These are phyloP conservation scores for Caenorhabditis macrosperma DNA, from an alignment of 2,888 invertebrate genomes.

Conservation along the genomic window DNA sequence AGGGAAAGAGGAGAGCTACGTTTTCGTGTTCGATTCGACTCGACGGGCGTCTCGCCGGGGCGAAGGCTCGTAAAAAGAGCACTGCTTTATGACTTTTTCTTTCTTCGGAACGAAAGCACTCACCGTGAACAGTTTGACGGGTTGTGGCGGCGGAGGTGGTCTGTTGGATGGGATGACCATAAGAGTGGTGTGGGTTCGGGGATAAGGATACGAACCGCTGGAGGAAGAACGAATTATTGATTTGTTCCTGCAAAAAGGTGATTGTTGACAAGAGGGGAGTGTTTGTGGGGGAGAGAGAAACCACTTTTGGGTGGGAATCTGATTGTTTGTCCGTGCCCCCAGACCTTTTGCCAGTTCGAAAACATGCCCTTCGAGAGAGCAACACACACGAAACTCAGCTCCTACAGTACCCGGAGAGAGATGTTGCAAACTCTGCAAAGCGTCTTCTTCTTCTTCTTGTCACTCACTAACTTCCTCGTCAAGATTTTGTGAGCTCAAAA, in stretches of 20 bases:
- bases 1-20: constrained; percentile 12
- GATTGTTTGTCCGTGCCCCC: not conserved
- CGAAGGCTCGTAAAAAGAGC: constrained; percentile 45
- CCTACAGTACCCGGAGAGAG: too few species aligned
- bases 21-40: constrained; percentile 34
- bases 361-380: not conserved
- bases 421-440: constrained; percentile 1
- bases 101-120: constrained; percentile 13
- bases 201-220: constrained; percentile 75
- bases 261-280: too few species aligned
- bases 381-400: not conserved
- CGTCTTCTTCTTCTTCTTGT: constrained; percentile 6
- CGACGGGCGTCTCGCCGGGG: constrained; percentile 7
- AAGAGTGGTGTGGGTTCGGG: constrained; percentile 76
- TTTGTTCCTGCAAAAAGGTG: constrained; percentile 61
- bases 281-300: not conserved
- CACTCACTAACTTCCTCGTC: not conserved
- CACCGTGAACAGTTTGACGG: constrained; percentile 57
- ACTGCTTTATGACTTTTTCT: constrained; percentile 50
- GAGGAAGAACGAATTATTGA: constrained; percentile 64
- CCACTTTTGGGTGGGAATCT: not conserved
- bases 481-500: constrained; percentile 6
- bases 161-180: constrained; percentile 74
- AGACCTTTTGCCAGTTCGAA: not conserved
- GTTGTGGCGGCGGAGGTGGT: constrained; percentile 55